Evolutionary conservation across 2,797 vertebrate genomes (phyloP).

Genomic region (Chiloscyllium punctatum): DNA sequence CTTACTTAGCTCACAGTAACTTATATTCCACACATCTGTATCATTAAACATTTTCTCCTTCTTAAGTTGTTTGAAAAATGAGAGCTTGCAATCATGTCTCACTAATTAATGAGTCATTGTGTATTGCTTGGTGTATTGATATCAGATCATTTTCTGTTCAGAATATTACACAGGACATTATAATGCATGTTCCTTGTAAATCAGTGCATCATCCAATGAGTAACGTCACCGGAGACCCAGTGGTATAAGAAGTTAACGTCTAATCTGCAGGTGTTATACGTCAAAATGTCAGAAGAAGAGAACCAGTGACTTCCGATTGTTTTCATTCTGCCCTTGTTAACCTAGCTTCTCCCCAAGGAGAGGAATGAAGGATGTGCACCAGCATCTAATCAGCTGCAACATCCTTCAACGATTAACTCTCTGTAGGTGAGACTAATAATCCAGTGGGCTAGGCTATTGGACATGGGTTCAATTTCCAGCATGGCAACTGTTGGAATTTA

Average conservation of each 20-base stretch:
- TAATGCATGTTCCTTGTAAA: neutral
- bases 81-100: neutral
- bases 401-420: neutral
- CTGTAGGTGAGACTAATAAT: neutral
- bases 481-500: no score
- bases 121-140: neutral
- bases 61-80: neutral
- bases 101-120: neutral
- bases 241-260: neutral
- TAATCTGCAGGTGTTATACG: neutral
- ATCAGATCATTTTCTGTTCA: neutral
- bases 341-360: neutral
- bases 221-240: neutral
- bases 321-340: neutral
- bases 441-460: no score
- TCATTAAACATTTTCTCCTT: neutral
- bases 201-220: neutral
- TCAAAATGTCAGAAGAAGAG: slow-evolving; percentile 5
- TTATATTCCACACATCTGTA: neutral
- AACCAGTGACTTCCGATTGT: neutral
- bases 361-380: neutral
- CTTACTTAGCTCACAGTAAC: slow-evolving; percentile 12
- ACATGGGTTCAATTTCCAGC: no score
- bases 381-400: neutral
- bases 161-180: neutral